Evolutionary conservation across 2,797 vertebrate genomes (phyloP), one percentile per base, ranked within the genome.

Genomic region (Anisognathus igniventris): DNA sequence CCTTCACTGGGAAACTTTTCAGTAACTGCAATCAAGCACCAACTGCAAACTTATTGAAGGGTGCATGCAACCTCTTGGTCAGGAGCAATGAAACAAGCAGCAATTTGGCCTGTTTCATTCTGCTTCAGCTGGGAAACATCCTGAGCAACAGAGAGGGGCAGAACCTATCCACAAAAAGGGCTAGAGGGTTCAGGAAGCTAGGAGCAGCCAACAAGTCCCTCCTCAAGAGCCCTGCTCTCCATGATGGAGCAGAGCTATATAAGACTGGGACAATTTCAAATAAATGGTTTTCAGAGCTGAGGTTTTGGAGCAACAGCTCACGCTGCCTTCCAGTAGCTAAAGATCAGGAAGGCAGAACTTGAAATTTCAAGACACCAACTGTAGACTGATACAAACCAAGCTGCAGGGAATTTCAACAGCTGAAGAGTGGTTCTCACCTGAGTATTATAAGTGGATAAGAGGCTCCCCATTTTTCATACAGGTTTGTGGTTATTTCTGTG

Each of bases 401-500:
- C 92, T 92, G 90, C 90, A 95, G 95, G 93, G 92, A 95, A 96
- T 96, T 96, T 96, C 96, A 95, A 95, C 94, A 96, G 95, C 96
- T 96, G 94, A 96, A 96, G 94, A 95, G 92, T 75, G 65, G 82
- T 96, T 95, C 96, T 96, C 96, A 96, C 95, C 96, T 96, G 96
- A 92, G 88, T 70, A 53, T 95, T 93, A 25, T 24, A 96, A 96
- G 90, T 95, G 93, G 96, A 96, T 78, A 96, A 95, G 39, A 90
- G 88, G 95, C 93, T 95, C 74, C 94, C 95, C 95, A 95, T 92
- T 96, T 96, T 95, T 96, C 93, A 95, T 94, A 96, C 76, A 84
- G 93, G 88, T 93, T 95, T 96, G 96, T 95, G 93, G 96, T 96
- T 96, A 96, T 96, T 96, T 96, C 95, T 95, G 94, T 96, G 95